A percentile compares a stretch with the other conserved stretches of the same genome.
phyloP scores from a whole-genome alignment of 2,797 vertebrate species.

The Miichthys miiuy region DNA sequence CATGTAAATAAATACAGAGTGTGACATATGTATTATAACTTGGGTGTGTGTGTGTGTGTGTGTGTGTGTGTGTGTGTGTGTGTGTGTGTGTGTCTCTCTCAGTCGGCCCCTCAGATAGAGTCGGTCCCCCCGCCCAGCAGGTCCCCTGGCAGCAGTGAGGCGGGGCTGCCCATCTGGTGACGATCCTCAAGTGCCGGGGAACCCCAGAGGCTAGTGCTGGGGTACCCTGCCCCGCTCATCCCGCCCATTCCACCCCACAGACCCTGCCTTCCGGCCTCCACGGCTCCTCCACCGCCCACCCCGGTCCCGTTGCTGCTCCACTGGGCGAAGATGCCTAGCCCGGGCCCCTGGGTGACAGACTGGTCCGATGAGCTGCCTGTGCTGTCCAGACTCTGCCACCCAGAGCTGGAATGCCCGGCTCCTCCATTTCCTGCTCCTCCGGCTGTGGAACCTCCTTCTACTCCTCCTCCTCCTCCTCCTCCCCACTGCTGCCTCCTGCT shows the following conservation, averaged over 20 bases:
- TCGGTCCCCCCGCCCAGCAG: conserved; percentile 96
- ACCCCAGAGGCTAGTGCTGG: conserved; percentile 93
- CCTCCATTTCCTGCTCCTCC: conserved; percentile 69
- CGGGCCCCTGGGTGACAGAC: conserved; percentile 84
- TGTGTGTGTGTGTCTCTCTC: conserved; percentile 42
- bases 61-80: conserved; percentile 32
- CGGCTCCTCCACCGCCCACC: conserved; percentile 76
- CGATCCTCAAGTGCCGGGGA: conserved; percentile 94
- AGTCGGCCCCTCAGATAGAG: conserved; percentile 91
- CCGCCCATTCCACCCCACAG: conserved; percentile 92
- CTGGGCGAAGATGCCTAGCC: conserved; percentile 94
- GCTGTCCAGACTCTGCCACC: conserved; percentile 97
- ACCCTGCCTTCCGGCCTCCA: conserved; percentile 91
- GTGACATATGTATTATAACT: conserved; percentile 57
- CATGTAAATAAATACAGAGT: conserved; percentile 70
- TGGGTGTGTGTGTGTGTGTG: conserved; percentile 41
- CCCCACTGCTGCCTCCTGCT: conserved; percentile 57
- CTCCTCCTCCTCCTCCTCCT: conserved; percentile 61
- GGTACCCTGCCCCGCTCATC: conserved; percentile 91
- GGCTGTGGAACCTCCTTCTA: conserved; percentile 62
- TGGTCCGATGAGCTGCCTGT: conserved; percentile 84
- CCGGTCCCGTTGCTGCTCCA: conserved; percentile 92
- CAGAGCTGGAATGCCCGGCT: conserved; percentile 74
- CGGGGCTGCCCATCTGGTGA: conserved; percentile 98
- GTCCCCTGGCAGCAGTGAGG: conserved; percentile 98